Base-by-base conservation (phyloP, 2,888 invertebrate genomes). In the Clistopyga incitator region DNA sequence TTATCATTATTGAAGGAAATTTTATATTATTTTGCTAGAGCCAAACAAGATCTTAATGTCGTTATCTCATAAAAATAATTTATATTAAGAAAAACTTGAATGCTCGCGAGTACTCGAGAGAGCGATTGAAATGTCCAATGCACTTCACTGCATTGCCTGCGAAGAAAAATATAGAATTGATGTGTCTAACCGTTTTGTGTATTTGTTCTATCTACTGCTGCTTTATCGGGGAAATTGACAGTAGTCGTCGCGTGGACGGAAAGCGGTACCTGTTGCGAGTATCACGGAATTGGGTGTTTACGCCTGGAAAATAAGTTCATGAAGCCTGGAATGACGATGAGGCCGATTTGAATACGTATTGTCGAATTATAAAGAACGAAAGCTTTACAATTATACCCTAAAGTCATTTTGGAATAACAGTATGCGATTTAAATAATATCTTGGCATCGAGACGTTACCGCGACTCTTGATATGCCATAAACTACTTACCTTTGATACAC, bases 81-180 rank as follows among this genome's bases (percentile, higher is more conserved):
- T 25, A 6, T n/a, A 47, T 18, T 20, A 15, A 67, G 25, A 45
- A 67, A 67, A 34, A 0, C n/a, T 15, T 45, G 0, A 45, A 15
- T 54, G 25, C 29, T 56, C 45, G 71, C 61, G 45, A 78, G 67
- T 68, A 67, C 47, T 23, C 45, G 78, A 78, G 82, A 64, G 78
- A 71, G 78, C 70, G 78, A 83, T 76, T 76, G 79, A 83, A 82
- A 61, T 45, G 67, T 71, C 61, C 75, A 75, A 70, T 76, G 34
- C 38, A 71, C 50, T 76, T 64, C n/a, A 4, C 64, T 38, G 38
- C 56, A 47, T 76, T 67, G 71, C 18, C 34, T 34, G 18, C 20
- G 54, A 38, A 70, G 23, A 64, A 64, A 72, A 75, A 80, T 50
- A 72, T 45, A 50, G 52, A 76, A 67, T 18, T 72, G 42, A 42